Conservation (phyloP, 1,140 invertebrate genomes). For the Drosophila funebris region DNA sequence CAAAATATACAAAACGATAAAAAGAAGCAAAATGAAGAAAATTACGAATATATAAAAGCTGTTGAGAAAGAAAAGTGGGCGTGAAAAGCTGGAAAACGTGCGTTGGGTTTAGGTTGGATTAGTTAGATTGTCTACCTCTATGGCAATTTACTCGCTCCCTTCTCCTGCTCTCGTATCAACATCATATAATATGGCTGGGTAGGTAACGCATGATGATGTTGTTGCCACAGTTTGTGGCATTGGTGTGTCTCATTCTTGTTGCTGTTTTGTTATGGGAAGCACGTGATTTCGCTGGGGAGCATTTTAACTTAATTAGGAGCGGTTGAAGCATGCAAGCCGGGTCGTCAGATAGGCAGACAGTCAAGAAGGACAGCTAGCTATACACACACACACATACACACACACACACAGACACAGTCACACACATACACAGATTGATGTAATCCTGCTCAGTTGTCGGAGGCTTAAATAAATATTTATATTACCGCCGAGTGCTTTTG, state of each 20-base stretch:
- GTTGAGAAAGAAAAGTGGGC: slow-evolving; percentile 17
- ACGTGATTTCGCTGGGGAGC: slow-evolving; percentile 79
- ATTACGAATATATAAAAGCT: slow-evolving; percentile 5
- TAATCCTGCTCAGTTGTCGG: slow-evolving; percentile 25
- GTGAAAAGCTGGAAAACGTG: background rate
- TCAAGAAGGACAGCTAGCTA: background rate
- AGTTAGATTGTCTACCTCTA: slow-evolving; percentile 4
- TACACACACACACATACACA: background rate
- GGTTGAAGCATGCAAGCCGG: slow-evolving; percentile 42
- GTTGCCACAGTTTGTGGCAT: slow-evolving; percentile 38
- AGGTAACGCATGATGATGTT: slow-evolving; percentile 41
- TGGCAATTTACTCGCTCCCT: slow-evolving; percentile 30
- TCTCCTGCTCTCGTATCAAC: slow-evolving; percentile 1
- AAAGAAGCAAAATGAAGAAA: background rate
- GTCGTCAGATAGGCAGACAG: background rate
- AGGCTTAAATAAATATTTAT: slow-evolving; percentile 32
- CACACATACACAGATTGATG: slow-evolving; percentile 19
- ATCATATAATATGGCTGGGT: background rate
- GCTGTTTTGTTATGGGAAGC: slow-evolving; percentile 55
- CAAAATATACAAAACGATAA: background rate
- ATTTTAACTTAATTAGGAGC: slow-evolving; percentile 80
- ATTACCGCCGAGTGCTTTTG: slow-evolving; percentile 23
- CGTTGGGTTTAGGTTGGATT: background rate
- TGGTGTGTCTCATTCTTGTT: slow-evolving; percentile 2
- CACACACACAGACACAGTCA: background rate